phyloP scores from a whole-genome alignment of 1,140 invertebrate species.

The Leptopilina boulardi region DNA sequence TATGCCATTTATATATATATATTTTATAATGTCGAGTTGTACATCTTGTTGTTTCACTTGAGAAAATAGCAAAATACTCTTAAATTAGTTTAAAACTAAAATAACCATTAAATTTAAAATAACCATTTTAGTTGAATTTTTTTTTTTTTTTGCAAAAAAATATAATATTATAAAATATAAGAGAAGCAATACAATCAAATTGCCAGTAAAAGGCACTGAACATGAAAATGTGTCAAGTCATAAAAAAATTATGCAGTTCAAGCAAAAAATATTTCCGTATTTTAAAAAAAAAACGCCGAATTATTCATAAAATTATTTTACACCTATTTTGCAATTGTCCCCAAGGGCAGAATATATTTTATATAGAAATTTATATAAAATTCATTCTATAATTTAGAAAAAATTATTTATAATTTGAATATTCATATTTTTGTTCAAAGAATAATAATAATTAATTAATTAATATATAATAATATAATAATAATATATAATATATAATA shows the following conservation, averaged over 20 bases:
- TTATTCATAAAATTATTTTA: not conserved
- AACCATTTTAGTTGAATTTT: not conserved
- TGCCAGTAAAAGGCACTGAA: not conserved
- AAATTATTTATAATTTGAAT: no score
- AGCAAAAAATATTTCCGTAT: not conserved
- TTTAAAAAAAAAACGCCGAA: not conserved
- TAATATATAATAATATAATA: no score
- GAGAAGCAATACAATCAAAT: not conserved
- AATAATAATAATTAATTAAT: no score
- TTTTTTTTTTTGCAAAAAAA: not conserved
- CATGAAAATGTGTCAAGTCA: constrained; percentile 10
- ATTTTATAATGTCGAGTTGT: not conserved
- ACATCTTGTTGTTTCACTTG: not conserved
- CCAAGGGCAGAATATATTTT: constrained; percentile 1
- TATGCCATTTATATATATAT: not conserved
- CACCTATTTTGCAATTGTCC: not conserved
- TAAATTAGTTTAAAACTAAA: not conserved
- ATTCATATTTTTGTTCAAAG: no score
- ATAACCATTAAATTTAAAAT: not conserved
- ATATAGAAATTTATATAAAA: no score
- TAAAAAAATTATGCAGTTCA: not conserved
- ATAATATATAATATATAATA: no score
- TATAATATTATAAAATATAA: no score
- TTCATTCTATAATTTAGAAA: no score
- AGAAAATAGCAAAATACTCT: constrained; percentile 18